Evolutionary conservation across 1,140 invertebrate genomes (phyloP).

Genomic region (Cephus cinctus): DNA sequence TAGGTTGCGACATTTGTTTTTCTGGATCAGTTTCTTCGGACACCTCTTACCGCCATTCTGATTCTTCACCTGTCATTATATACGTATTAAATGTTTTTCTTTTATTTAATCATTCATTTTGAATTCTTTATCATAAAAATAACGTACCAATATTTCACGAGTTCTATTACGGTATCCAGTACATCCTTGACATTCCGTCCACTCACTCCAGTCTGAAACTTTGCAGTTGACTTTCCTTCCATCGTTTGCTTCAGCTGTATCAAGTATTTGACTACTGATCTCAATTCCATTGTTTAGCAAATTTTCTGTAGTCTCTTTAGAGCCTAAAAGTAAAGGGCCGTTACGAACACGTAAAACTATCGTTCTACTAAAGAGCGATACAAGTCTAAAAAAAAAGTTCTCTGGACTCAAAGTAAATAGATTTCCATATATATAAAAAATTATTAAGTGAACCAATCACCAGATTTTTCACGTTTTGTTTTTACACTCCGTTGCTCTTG

Average conservation of each 20-base stretch:
- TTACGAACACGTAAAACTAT: neutral
- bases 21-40: conserved; percentile 60
- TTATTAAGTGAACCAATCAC: conserved; percentile 27
- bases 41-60: conserved; percentile 70
- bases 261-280: conserved; percentile 39
- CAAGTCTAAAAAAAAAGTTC: neutral
- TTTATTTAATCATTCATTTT: too few relatives aligned
- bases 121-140: too few relatives aligned
- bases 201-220: conserved; percentile 63
- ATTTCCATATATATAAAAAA: neutral
- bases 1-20: conserved; percentile 54
- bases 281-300: conserved; percentile 32
- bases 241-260: conserved; percentile 23
- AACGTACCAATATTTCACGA: conserved; percentile 50
- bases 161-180: conserved; percentile 55
- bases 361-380: neutral
- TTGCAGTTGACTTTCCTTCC: conserved; percentile 56
- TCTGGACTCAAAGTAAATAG: too few relatives aligned
- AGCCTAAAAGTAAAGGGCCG: neutral
- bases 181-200: conserved; percentile 65
- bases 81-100: too few relatives aligned
- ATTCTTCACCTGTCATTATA: conserved; percentile 57
- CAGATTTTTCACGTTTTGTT: conserved; percentile 43
- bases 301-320: neutral
- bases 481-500: conserved; percentile 42